Base-by-base conservation (phyloP, 2,888 invertebrate species). In the Portevinia maculata region DNA sequence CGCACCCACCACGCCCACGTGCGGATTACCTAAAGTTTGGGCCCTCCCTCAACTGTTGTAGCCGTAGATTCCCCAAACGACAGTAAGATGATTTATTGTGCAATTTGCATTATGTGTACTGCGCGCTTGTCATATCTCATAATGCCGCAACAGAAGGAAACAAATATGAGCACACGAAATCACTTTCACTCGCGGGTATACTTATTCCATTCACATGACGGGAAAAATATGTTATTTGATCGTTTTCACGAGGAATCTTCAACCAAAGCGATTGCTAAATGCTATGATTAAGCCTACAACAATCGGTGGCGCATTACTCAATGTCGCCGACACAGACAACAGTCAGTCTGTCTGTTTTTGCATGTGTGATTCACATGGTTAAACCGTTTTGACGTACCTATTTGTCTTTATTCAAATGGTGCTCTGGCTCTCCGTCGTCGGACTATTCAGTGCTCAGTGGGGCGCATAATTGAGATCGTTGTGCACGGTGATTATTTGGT, bases 131-230 rank as follows among this genome's bases (percentile, higher is more conserved):
- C 4, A 13, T 24, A 21, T 28, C 15, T 28, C 11, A n/a, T n/a
- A n/a, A 24, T 46, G 46, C 37, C 19, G 30, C 28, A 34, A n/a
- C 34, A 21, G 62, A 17, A 55, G 46, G 73, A 55, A 57, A 55
- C 34, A 21, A 53, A 44, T n/a, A 34, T 60, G 41, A 32, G 13
- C 11, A 11, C 19, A 9, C 2, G 41, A 60, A 71, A 62, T 28
- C 62, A 73, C 73, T 73, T 73, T 73, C 73, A 64, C 73, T 73
- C 37, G 30, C 37, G 28, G 39, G 52, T 53, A 62, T 52, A 71
- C 71, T 73, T 62, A 73, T 73, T 73, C 73, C 73, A 62, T 73
- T 73, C 73, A 73, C 55, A 48, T 48, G 64, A 62, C 62, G 55
- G 64, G 62, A 73, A 73, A 70, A 73, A 62, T 73, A 37, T 73